Conservation (phyloP, 2,888 invertebrate genomes). For the Psylliodes chrysocephalus region DNA sequence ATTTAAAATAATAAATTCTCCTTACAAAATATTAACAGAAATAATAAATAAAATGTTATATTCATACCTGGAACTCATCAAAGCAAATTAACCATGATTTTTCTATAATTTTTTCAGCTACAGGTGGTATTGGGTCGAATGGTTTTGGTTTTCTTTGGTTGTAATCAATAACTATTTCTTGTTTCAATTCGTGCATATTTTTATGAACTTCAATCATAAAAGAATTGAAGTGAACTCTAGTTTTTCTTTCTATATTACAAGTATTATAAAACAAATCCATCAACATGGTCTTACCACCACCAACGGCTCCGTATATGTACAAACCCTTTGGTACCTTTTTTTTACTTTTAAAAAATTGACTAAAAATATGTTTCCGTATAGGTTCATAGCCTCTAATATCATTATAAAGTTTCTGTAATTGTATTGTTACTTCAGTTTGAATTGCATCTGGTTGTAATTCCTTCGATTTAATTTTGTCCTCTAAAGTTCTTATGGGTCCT, state of each 20-base stretch:
- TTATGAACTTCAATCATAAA: slow-evolving; percentile 97
- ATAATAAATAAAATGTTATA: no score
- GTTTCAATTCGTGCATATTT: slow-evolving; percentile 87
- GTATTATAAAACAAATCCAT: slow-evolving; percentile 97
- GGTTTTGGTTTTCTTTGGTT: slow-evolving; percentile 70
- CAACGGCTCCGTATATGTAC: slow-evolving; percentile 91
- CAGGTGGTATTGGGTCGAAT: slow-evolving; percentile 95
- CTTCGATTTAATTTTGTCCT: slow-evolving; percentile 70
- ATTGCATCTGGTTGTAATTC: slow-evolving; percentile 74
- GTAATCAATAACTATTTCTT: slow-evolving; percentile 66
- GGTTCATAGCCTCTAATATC: slow-evolving; percentile 72
- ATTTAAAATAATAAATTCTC: no score
- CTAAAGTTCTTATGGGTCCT: slow-evolving; percentile 62
- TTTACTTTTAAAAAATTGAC: slow-evolving; percentile 54
- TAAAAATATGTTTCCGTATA: slow-evolving; percentile 63
- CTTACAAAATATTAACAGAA: no score
- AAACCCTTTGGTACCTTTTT: slow-evolving; percentile 77
- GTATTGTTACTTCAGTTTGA: slow-evolving; percentile 76
- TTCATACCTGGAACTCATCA: slow-evolving; percentile 88
- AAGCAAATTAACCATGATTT: slow-evolving; percentile 95
- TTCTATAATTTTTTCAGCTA: slow-evolving; percentile 86
- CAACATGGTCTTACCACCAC: slow-evolving; percentile 98
- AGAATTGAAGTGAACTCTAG: slow-evolving; percentile 93
- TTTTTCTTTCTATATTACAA: slow-evolving; percentile 74
- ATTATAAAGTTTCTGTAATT: slow-evolving; percentile 75